A percentile compares a stretch with the other conserved stretches of the same genome.
Evolutionary conservation across 1,140 invertebrate genomes (phyloP).

Genomic region (Leptopilina clavipes): DNA sequence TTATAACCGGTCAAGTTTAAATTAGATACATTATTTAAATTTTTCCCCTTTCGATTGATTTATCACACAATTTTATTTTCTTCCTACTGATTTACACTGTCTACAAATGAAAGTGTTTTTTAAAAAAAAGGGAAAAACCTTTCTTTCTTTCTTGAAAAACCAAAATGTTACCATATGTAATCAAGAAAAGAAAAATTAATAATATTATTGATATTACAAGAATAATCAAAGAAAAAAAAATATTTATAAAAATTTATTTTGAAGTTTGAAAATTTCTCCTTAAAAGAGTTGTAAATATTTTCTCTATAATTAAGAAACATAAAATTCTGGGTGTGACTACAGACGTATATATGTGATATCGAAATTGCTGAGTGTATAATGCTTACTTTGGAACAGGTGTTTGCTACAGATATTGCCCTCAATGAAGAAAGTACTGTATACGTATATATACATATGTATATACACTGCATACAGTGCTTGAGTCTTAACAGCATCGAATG

Average conservation of each 20-base stretch:
- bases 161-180: too few species aligned
- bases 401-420: constrained; percentile 18
- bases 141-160: too few species aligned
- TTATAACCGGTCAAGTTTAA: constrained; percentile 3
- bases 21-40: constrained; percentile 4
- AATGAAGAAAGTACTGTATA: constrained; percentile 6
- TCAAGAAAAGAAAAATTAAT: not conserved
- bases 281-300: not conserved
- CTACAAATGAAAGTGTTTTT: too few species aligned
- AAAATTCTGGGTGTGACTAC: constrained; percentile 19
- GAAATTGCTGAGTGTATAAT: constrained; percentile 5
- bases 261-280: not conserved
- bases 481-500: constrained; percentile 8
- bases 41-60: not conserved
- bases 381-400: constrained; percentile 11
- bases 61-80: not conserved
- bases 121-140: too few species aligned
- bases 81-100: not conserved
- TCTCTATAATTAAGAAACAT: constrained; percentile 15
- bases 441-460: too few species aligned
- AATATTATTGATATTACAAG: too few species aligned
- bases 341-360: not conserved
- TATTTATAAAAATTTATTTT: not conserved
- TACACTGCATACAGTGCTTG: not conserved
- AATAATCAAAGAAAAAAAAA: not conserved